These are phyloP conservation scores for Gambusia affinis DNA, from an alignment of 2,113 vertebrate genomes.

Conservation along the genomic window DNA sequence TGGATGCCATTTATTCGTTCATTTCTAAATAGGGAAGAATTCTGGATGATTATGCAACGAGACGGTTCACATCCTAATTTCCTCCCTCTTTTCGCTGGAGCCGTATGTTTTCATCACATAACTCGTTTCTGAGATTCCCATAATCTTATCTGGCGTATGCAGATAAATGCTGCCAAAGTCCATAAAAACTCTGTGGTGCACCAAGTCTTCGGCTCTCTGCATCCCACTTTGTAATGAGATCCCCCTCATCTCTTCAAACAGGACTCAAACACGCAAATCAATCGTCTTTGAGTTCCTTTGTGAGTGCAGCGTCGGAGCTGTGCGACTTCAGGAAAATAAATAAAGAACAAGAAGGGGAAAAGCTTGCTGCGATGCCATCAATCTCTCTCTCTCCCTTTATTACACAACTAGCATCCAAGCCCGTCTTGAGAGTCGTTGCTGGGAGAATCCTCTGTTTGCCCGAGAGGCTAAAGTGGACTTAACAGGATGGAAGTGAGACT, in stretches of 20 bases:
- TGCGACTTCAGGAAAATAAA: conserved; percentile 36
- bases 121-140: conserved; percentile 26
- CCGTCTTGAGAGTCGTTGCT: conserved; percentile 29
- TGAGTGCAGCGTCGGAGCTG: conserved; percentile 45
- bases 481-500: conserved; percentile 55
- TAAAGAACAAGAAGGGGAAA: conserved; percentile 17
- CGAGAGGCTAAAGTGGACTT: conserved; percentile 57
- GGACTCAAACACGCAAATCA: conserved; percentile 43
- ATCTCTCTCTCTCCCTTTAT: conserved; percentile 38
- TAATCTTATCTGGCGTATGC: conserved; percentile 19
- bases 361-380: conserved; percentile 32
- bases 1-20: conserved; percentile 10
- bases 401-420: conserved; percentile 58
- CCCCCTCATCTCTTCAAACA: conserved; percentile 23
- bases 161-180: conserved; percentile 11
- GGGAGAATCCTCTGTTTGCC: conserved; percentile 60
- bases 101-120: conserved; percentile 9
- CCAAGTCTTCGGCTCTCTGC: conserved; percentile 26
- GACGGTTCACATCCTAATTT: conserved; percentile 41
- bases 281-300: conserved; percentile 43
- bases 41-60: conserved; percentile 52
- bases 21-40: conserved; percentile 41
- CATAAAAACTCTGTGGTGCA: conserved; percentile 18
- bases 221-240: conserved; percentile 43
- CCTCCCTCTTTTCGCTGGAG: conserved; percentile 15